phyloP scores from a whole-genome alignment of 2,888 invertebrate genomes.

The Hoplodrina ambigua region DNA sequence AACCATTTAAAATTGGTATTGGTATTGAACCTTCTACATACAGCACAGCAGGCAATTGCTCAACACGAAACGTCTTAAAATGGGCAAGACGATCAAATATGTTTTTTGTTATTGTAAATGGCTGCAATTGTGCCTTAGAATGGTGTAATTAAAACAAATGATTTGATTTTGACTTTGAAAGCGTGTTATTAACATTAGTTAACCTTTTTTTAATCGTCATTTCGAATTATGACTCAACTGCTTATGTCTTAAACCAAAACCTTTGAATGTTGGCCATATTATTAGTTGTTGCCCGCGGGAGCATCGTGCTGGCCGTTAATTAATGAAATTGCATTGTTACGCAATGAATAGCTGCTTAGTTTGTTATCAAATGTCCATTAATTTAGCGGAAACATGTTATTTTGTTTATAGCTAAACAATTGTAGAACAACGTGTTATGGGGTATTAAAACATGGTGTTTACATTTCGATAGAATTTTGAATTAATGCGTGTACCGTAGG shows the following conservation, averaged over 20 bases:
- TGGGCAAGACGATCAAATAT: no score
- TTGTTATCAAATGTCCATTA: slow-evolving; percentile 59
- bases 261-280: slow-evolving; percentile 57
- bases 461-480: slow-evolving; percentile 20
- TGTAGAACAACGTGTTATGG: not conserved
- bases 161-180: no score
- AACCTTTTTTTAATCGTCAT: not conserved
- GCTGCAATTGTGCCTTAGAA: no score
- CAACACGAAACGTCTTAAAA: no score
- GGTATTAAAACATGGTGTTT: slow-evolving; percentile 24
- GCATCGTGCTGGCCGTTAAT: slow-evolving; percentile 63
- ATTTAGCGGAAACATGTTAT: slow-evolving; percentile 38
- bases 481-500: slow-evolving; percentile 15
- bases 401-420: slow-evolving; percentile 32
- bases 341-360: slow-evolving; percentile 58
- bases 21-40: no score
- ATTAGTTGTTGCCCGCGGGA: slow-evolving; percentile 63
- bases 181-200: not conserved
- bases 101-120: no score
- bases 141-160: no score
- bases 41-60: no score
- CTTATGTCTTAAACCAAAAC: slow-evolving; percentile 25
- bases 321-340: slow-evolving; percentile 69
- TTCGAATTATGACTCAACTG: not conserved
- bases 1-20: no score